Base-by-base conservation (phyloP, 2,113 vertebrate genomes). In the Indicator indicator region DNA sequence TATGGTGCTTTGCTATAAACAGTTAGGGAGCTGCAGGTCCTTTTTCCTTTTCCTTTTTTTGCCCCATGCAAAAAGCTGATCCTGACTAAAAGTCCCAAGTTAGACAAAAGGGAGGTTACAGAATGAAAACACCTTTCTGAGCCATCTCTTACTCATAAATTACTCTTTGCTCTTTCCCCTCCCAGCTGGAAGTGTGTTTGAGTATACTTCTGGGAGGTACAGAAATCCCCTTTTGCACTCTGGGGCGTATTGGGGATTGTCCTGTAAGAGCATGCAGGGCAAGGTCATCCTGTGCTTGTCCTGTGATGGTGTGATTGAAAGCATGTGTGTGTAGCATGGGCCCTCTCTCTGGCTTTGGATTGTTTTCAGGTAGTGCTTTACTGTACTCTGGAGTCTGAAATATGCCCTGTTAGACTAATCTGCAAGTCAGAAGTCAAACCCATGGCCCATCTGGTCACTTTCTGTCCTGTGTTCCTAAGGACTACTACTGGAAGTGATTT, bases 361-460 rank as follows among this genome's bases (percentile, higher is more conserved):
- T 82, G n/a, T 76, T 76, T 68, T 12, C 32, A 64, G 14, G 32
- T 7, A 10, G 30, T 28, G 4, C 42, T 89, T 88, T 20, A 23
- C 38, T 59, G 28, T 21, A 19, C 26, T 42, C 38, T 44, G 20
- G 26, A 68, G 2, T 65, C 64, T 55, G 73, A 24, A 77, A 48
- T 33, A n/a, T 11, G 70, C 32, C 7, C 72, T 38, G 26, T 36
- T 46, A 24, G 64, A 30, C 50, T 62, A 4, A 76, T 12, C 20
- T 33, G 55, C 5, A 64, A 30, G 64, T 72, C 59, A 36, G 68
- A 54, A 75, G 42, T 44, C 26, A 55, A 78, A 13, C 27, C 21
- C 0, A 0, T 59, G 52, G 36, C 14, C 48, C 6, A 11, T 8
- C 23, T 21, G 21, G 16, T 64, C 33, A 1, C 64, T 81, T 56